Evolutionary conservation across 2,113 vertebrate genomes (phyloP), one percentile per base, ranked within the genome.

Genomic region (Oxyruncus cristatus): DNA sequence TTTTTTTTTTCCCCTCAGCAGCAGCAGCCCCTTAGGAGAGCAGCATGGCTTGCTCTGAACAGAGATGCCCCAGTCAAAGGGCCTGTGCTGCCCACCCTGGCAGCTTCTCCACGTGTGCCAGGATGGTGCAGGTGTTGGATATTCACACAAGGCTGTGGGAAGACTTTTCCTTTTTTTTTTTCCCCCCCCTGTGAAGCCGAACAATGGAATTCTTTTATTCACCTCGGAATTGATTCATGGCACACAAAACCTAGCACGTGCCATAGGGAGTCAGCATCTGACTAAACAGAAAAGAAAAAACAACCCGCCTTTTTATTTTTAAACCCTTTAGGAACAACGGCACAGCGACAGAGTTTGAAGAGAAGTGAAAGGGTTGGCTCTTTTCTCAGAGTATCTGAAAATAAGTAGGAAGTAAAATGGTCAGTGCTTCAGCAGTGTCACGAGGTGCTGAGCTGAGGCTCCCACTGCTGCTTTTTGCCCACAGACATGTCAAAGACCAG

Each of bases 171-270:
- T 14, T 12, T 71, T 22, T 33, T 18, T 27, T 30, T 56, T 24
- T 7, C 9, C 8, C 20, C 7, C 8, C 37, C 28, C 41, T 83
- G 76, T 88, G 42, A 68, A 83, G 81, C 52, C 1, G 1, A 92
- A 88, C 91, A 95, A 52, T 83, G 16, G 67, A 26, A 41, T 92
- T 79, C 14, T 95, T 89, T 68, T 95, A 50, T 75, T 93, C 32
- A 24, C 62, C 65, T 83, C 53, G 10, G 80, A 83, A 52, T 33
- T 90, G 95, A 91, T 93, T 91, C 70, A 46, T n/a, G 47, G 73
- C 70, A 59, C 59, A 37, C 33, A 5, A 33, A 58, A 85, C 65
- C 89, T 86, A 66, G 46, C 74, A 59, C 5, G 2, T 32, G 47
- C 92, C 84, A 50, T 56, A 58, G 79, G 71, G 65, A 81, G 70